A percentile compares a stretch with the other conserved stretches of the same genome.
phyloP scores from a whole-genome alignment of 2,888 invertebrate genomes.

The Actias luna region DNA sequence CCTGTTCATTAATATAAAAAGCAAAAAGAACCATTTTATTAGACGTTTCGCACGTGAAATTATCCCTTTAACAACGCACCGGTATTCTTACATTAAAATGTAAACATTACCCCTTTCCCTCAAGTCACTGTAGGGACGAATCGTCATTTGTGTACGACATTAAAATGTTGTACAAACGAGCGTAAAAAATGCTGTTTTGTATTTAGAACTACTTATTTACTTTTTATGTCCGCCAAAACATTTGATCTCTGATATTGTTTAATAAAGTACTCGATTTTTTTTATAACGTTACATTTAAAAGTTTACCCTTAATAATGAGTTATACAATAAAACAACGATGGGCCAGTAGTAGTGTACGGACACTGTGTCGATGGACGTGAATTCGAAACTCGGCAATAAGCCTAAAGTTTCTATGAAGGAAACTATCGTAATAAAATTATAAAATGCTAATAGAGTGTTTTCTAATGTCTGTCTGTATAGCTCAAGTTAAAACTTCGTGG shows the following conservation, averaged over 20 bases:
- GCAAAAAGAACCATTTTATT: slow-evolving; percentile 61
- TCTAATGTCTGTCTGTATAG: no score
- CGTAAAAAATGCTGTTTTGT: slow-evolving; percentile 38
- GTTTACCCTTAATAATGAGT: no score
- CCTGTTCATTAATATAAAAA: slow-evolving; percentile 59
- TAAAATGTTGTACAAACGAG: slow-evolving; percentile 41
- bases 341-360: no score
- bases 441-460: no score
- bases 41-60: slow-evolving; percentile 53
- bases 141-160: slow-evolving; percentile 72
- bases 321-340: no score
- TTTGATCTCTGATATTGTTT: neutral
- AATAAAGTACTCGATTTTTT: no score
- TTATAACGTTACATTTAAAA: no score
- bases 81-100: slow-evolving; percentile 77
- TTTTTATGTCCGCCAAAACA: neutral
- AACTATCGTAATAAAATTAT: no score
- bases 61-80: slow-evolving; percentile 64
- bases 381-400: no score
- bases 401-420: no score
- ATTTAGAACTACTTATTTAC: neutral
- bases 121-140: slow-evolving; percentile 60
- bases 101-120: slow-evolving; percentile 71
- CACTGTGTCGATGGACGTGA: no score
- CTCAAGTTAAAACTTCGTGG: no score